Evolutionary conservation across 2,888 invertebrate species (phyloP), one percentile per base, ranked within the genome.

Genomic region (Invenusta paracnida): DNA sequence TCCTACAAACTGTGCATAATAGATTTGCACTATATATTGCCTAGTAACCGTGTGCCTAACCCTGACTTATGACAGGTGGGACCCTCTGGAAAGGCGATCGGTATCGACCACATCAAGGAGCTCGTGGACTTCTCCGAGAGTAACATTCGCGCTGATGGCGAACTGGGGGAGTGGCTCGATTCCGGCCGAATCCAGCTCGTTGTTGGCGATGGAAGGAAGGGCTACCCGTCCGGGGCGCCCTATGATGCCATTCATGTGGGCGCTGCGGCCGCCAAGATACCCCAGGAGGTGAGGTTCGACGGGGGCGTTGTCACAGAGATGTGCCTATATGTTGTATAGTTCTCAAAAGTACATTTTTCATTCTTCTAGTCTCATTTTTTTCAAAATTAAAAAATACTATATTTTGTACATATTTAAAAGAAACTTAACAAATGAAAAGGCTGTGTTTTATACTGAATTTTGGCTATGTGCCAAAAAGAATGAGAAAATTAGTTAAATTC

Each of bases 111-210:
- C 88, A 91, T 92, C 29, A 89, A 90, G 48, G 90, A 91, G 30
- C 88, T 92, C 28, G 90, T 91, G 2, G 27, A 94, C 83, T 91
- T 94, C 89, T 95, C 97, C 11, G 93, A 93, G 30, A 92, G 93
- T 88, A 98, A 98, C 91, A 94, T 98, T 23, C 88, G 88, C 67
- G 91, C 90, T 87, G 79, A 81, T 66, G 13, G 11, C 1, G 30
- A 30, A 30, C 11, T 83, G 5, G 28, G 23, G 23, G 17, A 23
- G 13, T 27, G 23, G 11, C 17, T 87, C 25, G 29, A 13, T n/a
- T 17, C 25, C 30, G 90, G 90, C 11, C 89, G 89, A 79, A 84
- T 91, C 31, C 88, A 89, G 84, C 85, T 92, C 85, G 89, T 91
- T 30, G 88, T 88, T n/a, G 92, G 91, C 0, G 92, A 92, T 88